Percentiles rank a stretch among this genome's conserved stretches.
These are phyloP conservation scores for Rhinatrema bivittatum DNA, from an alignment of 2,797 vertebrate species.

Conservation along the genomic window DNA sequence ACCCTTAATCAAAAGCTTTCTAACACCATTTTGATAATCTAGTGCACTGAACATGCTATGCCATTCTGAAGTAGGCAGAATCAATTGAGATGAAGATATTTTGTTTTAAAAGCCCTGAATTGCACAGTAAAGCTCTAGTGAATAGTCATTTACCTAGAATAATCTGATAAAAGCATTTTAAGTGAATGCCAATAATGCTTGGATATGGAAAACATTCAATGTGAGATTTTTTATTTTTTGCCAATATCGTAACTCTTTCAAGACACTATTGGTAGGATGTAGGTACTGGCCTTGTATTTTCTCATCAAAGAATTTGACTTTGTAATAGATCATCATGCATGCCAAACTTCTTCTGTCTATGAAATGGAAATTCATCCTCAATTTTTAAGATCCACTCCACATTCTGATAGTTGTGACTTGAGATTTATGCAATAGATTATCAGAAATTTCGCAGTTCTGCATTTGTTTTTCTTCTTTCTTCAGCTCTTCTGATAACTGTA, in stretches of 20 bases:
- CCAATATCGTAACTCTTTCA: no score
- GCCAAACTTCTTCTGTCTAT: constrained; percentile 22
- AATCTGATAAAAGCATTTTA: constrained; percentile 22
- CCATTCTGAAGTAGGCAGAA: constrained; percentile 42
- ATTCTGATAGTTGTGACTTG: constrained; percentile 24
- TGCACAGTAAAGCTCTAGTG: constrained; percentile 30
- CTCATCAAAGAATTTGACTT: no score
- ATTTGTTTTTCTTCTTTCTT: constrained; percentile 36
- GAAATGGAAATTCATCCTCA: constrained; percentile 29
- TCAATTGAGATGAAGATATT: constrained; percentile 36
- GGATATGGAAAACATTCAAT: no score
- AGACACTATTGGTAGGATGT: no score
- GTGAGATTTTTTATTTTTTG: no score
- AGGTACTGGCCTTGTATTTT: no score
- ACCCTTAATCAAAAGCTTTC: constrained; percentile 39
- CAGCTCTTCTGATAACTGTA: constrained; percentile 62
- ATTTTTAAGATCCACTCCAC: constrained; percentile 34
- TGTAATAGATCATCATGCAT: no score
- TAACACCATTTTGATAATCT: constrained; percentile 44
- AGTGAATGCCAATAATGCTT: constrained; percentile 25
- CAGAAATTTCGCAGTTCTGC: constrained; percentile 36
- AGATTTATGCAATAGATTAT: constrained; percentile 47
- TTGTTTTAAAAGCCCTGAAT: constrained; percentile 30
- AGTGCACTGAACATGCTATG: constrained; percentile 44
- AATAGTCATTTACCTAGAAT: constrained; percentile 16